Evolutionary conservation across 2,888 invertebrate species (phyloP).

Genomic region (Amitus sp.): DNA sequence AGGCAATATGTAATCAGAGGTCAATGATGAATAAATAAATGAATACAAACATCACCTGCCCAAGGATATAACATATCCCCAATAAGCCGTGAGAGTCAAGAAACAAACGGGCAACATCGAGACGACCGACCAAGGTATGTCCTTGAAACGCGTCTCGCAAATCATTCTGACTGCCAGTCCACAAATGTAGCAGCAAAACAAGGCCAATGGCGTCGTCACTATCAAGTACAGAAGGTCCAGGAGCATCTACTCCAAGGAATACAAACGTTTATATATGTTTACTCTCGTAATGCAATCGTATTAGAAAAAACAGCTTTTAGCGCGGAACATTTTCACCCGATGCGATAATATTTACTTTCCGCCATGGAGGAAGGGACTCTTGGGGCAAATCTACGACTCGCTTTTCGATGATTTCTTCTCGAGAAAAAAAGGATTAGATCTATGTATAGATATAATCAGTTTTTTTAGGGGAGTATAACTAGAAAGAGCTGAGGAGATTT

Average conservation of each 20-base stretch:
- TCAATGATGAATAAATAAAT: too few species aligned
- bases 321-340: too few species aligned
- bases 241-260: slow-evolving; percentile 50
- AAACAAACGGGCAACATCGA: slow-evolving; percentile 62
- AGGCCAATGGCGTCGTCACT: slow-evolving; percentile 59
- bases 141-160: slow-evolving; percentile 52
- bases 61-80: slow-evolving; percentile 61
- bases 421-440: too few species aligned
- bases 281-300: background rate
- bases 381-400: too few species aligned
- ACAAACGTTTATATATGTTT: background rate
- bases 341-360: too few species aligned
- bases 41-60: too few species aligned
- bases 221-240: slow-evolving; percentile 58
- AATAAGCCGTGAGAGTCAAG: slow-evolving; percentile 59
- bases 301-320: background rate
- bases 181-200: slow-evolving; percentile 61
- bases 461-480: too few species aligned
- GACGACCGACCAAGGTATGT: slow-evolving; percentile 61
- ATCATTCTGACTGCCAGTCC: slow-evolving; percentile 55
- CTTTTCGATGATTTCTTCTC: too few species aligned
- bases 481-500: too few species aligned
- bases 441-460: too few species aligned
- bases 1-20: too few species aligned
- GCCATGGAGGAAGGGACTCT: too few species aligned